Base-by-base conservation (phyloP, 2,797 vertebrate genomes). In the Siniperca obscura region DNA sequence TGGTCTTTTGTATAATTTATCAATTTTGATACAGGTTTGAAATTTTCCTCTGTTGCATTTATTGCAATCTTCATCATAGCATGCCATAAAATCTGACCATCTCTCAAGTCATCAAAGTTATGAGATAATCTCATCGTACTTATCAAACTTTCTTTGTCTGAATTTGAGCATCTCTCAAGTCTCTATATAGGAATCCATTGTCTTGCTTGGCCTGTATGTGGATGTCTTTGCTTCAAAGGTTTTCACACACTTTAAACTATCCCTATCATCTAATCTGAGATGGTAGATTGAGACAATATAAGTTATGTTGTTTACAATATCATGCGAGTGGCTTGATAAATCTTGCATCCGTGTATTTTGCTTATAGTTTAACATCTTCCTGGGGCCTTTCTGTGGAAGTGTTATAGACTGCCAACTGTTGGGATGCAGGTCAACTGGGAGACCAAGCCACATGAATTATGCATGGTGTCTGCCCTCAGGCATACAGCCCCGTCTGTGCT, bases 401-500 rank as follows among this genome's bases (percentile, higher is more conserved):
- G 72, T 86, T 90, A 83, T 85, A 78, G 86, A 91, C 87, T 89
- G 89, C 88, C 85, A 91, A 94, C 89, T 89, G 90, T 93, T 94
- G 92, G 92, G 89, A 91, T 90, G 86, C 42, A 10, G 91, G 91
- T 94, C 90, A 90, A 81, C 86, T 78, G 88, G 82, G 89, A 91
- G 80, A 80, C 73, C 38, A 22, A 81, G 66, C 77, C 3, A 1
- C 79, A 93, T 95, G 93, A 93, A 95, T 95, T 90, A 95, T 95
- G 83, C 87, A 95, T 88, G 57, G n/a, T 3, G 83, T 84, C 86
- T 82, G 87, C 90, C 90, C 46, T 64, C 83, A 85, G 87, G 84
- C 89, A 93, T 87, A 91, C 94, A 92, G 89, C 70, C 74, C 85
- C 89, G 89, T 92, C 91, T 95, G 92, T 93, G 90, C 90, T 88